These are phyloP conservation scores for Parnassius mnemosyne DNA, from an alignment of 2,888 invertebrate species.

Conservation along the genomic window DNA sequence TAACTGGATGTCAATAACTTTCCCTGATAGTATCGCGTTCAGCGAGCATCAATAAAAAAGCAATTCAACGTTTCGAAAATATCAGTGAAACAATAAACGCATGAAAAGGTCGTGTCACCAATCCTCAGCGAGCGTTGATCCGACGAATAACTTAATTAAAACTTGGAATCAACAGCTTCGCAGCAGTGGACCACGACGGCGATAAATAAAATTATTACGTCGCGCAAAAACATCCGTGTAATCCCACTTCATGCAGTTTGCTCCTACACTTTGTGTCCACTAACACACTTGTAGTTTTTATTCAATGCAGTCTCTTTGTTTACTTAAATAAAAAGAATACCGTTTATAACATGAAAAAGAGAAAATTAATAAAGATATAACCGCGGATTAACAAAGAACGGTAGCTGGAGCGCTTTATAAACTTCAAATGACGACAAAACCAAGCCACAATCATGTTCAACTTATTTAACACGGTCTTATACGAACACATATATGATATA, in stretches of 20 bases:
- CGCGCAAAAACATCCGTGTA: slow-evolving; percentile 37
- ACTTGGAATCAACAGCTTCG: slow-evolving; percentile 56
- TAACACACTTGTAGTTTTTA: not conserved
- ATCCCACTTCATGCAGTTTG: slow-evolving; percentile 18
- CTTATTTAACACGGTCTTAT: too few species aligned
- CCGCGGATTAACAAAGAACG: too few species aligned
- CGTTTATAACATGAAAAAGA: too few species aligned
- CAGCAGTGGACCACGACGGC: slow-evolving; percentile 52
- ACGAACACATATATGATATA: too few species aligned
- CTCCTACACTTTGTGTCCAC: slow-evolving; percentile 15
- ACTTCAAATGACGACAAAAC: too few species aligned
- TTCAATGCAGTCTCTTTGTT: not conserved
- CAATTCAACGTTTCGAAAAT: slow-evolving; percentile 13
- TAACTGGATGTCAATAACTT: slow-evolving; percentile 5
- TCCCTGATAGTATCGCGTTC: slow-evolving; percentile 9
- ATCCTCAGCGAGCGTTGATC: slow-evolving; percentile 50
- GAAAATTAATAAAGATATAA: too few species aligned
- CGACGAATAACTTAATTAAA: slow-evolving; percentile 73
- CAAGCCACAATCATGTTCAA: too few species aligned
- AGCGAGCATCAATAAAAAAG: slow-evolving; percentile 16
- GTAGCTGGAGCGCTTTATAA: too few species aligned
- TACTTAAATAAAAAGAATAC: not conserved
- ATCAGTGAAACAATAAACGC: slow-evolving; percentile 22
- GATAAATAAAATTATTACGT: slow-evolving; percentile 70
- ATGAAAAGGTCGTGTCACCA: slow-evolving; percentile 14